Conservation (phyloP, 1,140 invertebrate species). For the Eueides isabella region DNA sequence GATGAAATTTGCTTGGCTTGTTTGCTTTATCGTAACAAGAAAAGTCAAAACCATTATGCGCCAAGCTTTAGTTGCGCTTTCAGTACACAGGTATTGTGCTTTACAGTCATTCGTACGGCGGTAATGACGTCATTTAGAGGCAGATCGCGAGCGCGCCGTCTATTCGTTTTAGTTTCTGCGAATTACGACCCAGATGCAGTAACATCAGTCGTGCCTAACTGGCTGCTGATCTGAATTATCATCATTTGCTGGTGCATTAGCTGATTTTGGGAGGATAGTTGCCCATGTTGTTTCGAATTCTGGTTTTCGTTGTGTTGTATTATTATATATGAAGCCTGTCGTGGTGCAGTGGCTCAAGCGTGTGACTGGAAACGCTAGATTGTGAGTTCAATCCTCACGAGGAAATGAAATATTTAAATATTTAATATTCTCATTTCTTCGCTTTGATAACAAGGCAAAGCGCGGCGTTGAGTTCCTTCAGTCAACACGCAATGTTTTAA, state of each 20-base stretch:
- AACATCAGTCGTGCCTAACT: not conserved
- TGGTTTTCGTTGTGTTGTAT: not conserved
- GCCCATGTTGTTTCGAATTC: too few species aligned
- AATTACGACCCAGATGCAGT: slow-evolving; percentile 9
- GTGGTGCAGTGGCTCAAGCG: too few species aligned
- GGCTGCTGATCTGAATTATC: slow-evolving; percentile 11
- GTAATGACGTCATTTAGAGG: slow-evolving; percentile 19
- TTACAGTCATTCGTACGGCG: not conserved
- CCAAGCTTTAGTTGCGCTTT: slow-evolving; percentile 6
- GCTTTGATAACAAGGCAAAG: too few species aligned
- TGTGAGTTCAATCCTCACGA: too few species aligned
- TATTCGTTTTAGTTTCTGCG: slow-evolving; percentile 22
- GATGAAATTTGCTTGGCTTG: too few species aligned
- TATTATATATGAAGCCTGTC: not conserved
- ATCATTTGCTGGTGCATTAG: not conserved
- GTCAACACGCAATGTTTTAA: too few species aligned
- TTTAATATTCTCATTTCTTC: too few species aligned
- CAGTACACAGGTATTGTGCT: slow-evolving; percentile 20
- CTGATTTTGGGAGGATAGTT: not conserved
- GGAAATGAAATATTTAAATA: too few species aligned
- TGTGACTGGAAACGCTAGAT: too few species aligned
- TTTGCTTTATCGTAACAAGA: too few species aligned
- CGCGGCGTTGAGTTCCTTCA: too few species aligned
- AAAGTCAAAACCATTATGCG: not conserved
- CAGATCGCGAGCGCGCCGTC: slow-evolving; percentile 12